These are phyloP conservation scores for Holocentrus rufus DNA, from an alignment of 2,797 vertebrate genomes.

Conservation along the genomic window DNA sequence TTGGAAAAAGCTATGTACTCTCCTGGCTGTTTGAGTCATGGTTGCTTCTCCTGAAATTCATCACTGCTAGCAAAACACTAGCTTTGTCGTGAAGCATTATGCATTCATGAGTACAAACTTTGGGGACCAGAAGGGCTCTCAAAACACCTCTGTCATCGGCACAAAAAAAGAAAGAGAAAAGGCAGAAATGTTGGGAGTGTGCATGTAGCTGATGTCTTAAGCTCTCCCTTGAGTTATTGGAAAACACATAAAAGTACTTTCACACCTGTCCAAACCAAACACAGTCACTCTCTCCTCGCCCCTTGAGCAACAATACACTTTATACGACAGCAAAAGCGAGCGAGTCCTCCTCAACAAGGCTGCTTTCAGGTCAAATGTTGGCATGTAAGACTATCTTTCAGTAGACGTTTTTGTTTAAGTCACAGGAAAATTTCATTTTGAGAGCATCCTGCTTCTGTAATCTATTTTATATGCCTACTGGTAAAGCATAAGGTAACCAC, in stretches of 20 bases:
- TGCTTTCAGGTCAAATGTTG: neutral
- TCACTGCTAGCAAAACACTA: neutral
- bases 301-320: neutral
- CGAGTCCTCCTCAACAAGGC: neutral
- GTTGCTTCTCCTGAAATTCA: neutral
- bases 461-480: too few species aligned
- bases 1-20: neutral
- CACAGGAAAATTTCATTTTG: too few species aligned
- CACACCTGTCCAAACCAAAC: slow-evolving; percentile 7
- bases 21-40: neutral
- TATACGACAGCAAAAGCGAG: neutral
- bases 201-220: neutral
- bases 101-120: slow-evolving; percentile 14
- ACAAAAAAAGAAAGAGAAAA: neutral
- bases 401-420: too few species aligned
- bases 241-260: slow-evolving; percentile 2
- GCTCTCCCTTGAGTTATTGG: neutral
- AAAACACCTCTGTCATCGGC: neutral
- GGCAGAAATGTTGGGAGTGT: neutral
- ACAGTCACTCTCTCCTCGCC: neutral
- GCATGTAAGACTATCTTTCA: neutral
- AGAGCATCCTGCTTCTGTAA: too few species aligned
- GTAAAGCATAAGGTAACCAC: too few species aligned
- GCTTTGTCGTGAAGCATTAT: neutral
- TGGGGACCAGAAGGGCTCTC: neutral